Percentiles rank a stretch among this genome's conserved stretches.
These are phyloP conservation scores for Phortica magna DNA, from an alignment of 2,888 invertebrate species.

Conservation along the genomic window DNA sequence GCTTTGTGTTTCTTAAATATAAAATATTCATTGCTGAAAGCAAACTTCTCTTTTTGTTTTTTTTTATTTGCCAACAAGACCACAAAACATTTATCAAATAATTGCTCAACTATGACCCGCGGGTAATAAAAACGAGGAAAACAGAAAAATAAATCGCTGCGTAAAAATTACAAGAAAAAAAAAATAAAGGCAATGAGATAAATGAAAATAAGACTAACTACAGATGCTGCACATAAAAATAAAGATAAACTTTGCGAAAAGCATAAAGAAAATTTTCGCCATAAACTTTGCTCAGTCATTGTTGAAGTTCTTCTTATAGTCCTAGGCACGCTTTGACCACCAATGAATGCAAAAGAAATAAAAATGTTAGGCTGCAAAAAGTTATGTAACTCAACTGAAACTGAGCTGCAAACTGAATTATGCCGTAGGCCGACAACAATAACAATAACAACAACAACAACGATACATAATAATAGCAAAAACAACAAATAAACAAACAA, in stretches of 20 bases:
- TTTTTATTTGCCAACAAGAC: background rate
- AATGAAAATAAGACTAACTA: conserved; percentile 13
- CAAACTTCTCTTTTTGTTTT: background rate
- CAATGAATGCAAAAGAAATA: background rate
- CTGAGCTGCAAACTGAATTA: conserved; percentile 11
- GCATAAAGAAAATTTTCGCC: conserved; percentile 6
- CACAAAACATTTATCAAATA: conserved; percentile 18
- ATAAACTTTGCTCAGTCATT: background rate
- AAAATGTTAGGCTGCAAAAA: conserved; percentile 12
- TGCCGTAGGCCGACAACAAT: background rate
- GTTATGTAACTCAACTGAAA: background rate
- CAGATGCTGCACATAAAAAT: conserved; percentile 11
- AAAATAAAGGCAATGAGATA: background rate
- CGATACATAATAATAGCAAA: background rate
- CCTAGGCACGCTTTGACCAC: background rate
- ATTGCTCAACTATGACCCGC: conserved; percentile 8
- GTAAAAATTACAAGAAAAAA: conserved; percentile 1
- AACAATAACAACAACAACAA: background rate
- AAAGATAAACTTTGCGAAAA: conserved; percentile 6
- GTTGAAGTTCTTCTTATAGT: background rate
- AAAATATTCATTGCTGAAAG: conserved; percentile 21
- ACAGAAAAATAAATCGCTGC: background rate
- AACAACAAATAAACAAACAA: conserved; percentile 12
- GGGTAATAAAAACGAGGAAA: background rate
- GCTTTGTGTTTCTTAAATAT: background rate